Evolutionary conservation across 2,888 invertebrate genomes (phyloP), one percentile per base, ranked within the genome.

Genomic region (Malacosoma neustria): DNA sequence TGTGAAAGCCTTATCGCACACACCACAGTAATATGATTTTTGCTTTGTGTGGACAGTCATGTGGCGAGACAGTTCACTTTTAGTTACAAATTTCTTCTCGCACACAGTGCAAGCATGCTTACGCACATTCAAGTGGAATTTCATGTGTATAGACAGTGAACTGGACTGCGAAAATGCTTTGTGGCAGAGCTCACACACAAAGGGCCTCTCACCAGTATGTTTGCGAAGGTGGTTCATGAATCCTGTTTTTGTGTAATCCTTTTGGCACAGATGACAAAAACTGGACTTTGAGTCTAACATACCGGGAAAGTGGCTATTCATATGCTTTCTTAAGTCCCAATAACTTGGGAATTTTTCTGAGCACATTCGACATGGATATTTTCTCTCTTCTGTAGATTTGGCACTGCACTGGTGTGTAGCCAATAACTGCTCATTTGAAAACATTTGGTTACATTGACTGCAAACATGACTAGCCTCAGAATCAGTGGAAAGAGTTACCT

Each of bases 11-110:
- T 87, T 87, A 54, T 87, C 87, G 54, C 87, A 87, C 14, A 87
- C 86, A 37, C 87, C 82, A 57, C 87, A 87, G 49, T 87, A 87
- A 47, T 87, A 87, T 1, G 87, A 87, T 49, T 87, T 87, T 50
- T 87, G 87, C 53, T 87, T 87, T 11, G 87, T 87, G 48, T 87
- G 87, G 37, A 87, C 87, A 13, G 87, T 87, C 87, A 87, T 87
- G 57, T 87, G 87, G 32, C 87, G 79, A n/a, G 87, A 87, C 37
- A 87, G 62, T 68, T 87, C 87, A 73, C 86, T 86, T 57, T 87
- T 87, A 31, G 87, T 87, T 11, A 87, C 87, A 75, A 87, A 87
- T 54, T 87, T 87, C 57, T 87, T 87, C 57, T 87, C 87, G 57
- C 87, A 87, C 29, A 87, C 80, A 2, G 86, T 85, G 59, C 87